Base-by-base conservation (phyloP, 2,888 invertebrate genomes). In the Eumerus sabulonum region DNA sequence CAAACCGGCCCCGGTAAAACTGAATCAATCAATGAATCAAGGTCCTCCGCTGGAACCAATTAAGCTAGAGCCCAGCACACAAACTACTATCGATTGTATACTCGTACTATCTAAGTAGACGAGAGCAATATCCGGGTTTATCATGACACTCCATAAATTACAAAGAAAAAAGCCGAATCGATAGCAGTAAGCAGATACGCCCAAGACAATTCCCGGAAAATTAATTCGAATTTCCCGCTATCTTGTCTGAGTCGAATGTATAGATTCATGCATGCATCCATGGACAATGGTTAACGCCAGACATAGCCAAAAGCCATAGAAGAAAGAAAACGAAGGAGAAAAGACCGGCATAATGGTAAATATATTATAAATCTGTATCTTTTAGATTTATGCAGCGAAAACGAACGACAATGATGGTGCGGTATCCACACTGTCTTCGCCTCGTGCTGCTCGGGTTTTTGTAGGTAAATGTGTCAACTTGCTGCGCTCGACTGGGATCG, bases 381-480 rank as follows among this genome's bases (percentile, higher is more conserved):
- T 60, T 48, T 54, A 48, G 36, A 16, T 40, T 27, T 51, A 1
- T n/a, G 38, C 38, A 38, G n/a, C n/a, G 59, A 19, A 27, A 42
- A 54, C 38, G 27, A 27, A 27, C 27, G 7, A 27, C n/a, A n/a
- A n/a, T n/a, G n/a, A n/a, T n/a, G 27, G 7, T 7, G 7, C 27
- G 7, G 27, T 27, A 2, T 7, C 2, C 7, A 27, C 27, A 27
- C 3, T 27, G 27, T 27, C 27, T 27, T 27, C 27, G 27, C 7
- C 3, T 27, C 27, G 27, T 27, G n/a, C n/a, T n/a, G n/a, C n/a
- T 27, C 27, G 27, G 27, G 27, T 7, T 27, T 62, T 63, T 79
- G 56, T 62, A 56, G 68, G 79, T 79, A 74, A 74, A 60, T 74
- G 74, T 79, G 74, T 79, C 79, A 79, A 79, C 79, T 79, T 79